These are phyloP conservation scores for Litocranius walleri DNA, from an alignment of 2,113 vertebrate species.

Conservation along the genomic window DNA sequence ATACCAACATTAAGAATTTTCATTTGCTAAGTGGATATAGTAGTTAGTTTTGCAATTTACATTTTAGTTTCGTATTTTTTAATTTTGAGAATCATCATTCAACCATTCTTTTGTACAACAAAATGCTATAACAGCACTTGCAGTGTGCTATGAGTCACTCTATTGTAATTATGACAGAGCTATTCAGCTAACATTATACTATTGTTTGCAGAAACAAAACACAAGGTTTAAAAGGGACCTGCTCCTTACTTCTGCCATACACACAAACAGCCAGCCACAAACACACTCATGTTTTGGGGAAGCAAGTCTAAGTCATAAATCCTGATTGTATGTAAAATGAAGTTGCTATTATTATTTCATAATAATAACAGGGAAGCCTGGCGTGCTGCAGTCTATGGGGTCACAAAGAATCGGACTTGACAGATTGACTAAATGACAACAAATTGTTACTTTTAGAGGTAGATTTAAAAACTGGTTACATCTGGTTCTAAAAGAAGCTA, in stretches of 20 bases:
- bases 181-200: not conserved
- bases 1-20: not conserved
- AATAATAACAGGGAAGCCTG: not conserved
- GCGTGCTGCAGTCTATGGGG: not conserved
- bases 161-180: not conserved
- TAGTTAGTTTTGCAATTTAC: not conserved
- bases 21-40: not conserved
- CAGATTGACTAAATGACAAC: not conserved
- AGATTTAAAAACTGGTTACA: not conserved
- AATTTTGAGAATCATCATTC: not conserved
- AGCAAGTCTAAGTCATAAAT: not conserved
- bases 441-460: not conserved
- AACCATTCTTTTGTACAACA: not conserved
- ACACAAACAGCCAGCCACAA: not conserved
- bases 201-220: constrained; percentile 4
- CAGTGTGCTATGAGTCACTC: constrained; percentile 26
- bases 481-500: not conserved
- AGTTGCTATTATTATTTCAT: not conserved
- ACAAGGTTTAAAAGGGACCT: not conserved
- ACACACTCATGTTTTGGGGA: not conserved
- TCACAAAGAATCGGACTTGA: not conserved
- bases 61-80: constrained; percentile 32
- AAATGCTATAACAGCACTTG: not conserved
- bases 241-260: not conserved
- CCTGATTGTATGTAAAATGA: not conserved